Evolutionary conservation across 2,797 vertebrate species (phyloP).

Genomic region (Chromobotia macracanthus): DNA sequence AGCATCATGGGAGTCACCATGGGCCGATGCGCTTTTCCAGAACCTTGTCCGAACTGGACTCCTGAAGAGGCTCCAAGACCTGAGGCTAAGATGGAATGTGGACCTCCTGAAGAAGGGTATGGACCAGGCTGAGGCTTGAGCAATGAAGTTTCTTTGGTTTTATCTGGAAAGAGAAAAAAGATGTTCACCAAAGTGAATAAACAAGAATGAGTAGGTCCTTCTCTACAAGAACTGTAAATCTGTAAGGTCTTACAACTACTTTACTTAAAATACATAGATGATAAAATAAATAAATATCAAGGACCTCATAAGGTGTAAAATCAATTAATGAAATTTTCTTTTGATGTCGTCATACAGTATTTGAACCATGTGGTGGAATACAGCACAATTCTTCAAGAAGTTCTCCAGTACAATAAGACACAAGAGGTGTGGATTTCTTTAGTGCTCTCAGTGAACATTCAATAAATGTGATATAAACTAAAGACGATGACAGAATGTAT

Average conservation of each 20-base stretch:
- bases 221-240: background rate
- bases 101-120: conserved; percentile 67
- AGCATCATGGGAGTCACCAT: conserved; percentile 82
- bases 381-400: background rate
- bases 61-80: conserved; percentile 85
- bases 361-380: background rate
- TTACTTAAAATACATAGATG: background rate
- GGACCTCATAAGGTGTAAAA: background rate
- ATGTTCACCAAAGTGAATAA: background rate
- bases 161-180: conserved; percentile 75
- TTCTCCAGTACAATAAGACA: background rate
- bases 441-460: background rate
- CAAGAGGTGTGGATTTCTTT: background rate
- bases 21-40: conserved; percentile 64
- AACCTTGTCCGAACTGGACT: conserved; percentile 81
- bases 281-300: background rate
- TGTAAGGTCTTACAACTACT: background rate
- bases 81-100: conserved; percentile 79
- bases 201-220: background rate
- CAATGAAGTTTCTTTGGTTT: conserved; percentile 88
- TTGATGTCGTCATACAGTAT: background rate
- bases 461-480: background rate
- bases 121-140: conserved; percentile 77
- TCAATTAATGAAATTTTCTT: background rate
- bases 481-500: background rate